Conservation (phyloP, 2,113 vertebrate species). For the Platycercus adscitus region DNA sequence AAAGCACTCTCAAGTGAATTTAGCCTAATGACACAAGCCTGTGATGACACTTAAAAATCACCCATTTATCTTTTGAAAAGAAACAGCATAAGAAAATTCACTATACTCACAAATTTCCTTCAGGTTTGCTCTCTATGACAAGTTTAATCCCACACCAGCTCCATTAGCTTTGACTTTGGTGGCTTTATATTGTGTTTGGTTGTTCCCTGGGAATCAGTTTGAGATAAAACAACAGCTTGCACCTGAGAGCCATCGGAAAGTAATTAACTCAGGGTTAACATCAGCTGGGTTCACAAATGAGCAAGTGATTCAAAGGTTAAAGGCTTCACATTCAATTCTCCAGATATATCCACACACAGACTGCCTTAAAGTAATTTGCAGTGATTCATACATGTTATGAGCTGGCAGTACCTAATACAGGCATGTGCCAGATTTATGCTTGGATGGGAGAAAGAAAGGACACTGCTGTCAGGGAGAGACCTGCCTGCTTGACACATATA, state of each 20-base stretch:
- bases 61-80: not conserved
- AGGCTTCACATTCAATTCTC: not conserved
- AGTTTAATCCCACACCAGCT: not conserved
- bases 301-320: not conserved
- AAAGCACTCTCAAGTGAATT: not conserved
- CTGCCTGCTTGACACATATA: not conserved
- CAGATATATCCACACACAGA: accelerated
- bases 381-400: not conserved
- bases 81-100: not conserved
- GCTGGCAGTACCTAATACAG: not conserved
- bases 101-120: not conserved
- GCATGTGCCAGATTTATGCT: accelerated
- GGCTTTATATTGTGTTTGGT: not conserved
- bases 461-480: not conserved
- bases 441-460: not conserved
- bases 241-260: not conserved
- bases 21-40: not conserved
- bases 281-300: not conserved
- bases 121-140: accelerated
- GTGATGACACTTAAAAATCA: not conserved
- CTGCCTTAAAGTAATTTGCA: not conserved
- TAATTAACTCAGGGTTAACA: not conserved
- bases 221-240: not conserved
- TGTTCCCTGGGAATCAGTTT: not conserved
- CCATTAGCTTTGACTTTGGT: not conserved